Percentiles rank a stretch among this genome's conserved stretches.
Conservation (phyloP, 2,888 invertebrate genomes). For the Rhodophaea formosa region DNA sequence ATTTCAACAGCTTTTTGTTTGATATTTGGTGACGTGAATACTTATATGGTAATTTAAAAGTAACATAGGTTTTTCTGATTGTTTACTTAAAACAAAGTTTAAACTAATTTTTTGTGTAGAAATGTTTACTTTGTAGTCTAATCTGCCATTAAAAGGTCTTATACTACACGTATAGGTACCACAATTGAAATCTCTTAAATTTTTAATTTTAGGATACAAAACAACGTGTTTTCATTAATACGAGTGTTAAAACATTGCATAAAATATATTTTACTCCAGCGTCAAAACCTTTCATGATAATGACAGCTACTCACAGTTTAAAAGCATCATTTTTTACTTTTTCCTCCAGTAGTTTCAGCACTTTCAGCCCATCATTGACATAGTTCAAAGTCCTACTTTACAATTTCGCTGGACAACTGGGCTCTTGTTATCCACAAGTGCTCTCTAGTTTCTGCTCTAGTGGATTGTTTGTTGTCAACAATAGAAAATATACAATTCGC, state of each 20-base stretch:
- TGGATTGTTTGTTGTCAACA: not conserved
- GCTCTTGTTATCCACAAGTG: slow-evolving; percentile 7
- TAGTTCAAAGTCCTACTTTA: slow-evolving; percentile 6
- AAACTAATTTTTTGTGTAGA: no score
- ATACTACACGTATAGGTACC: no score
- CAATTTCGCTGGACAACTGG: not conserved
- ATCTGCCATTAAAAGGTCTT: no score
- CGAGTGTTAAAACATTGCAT: no score
- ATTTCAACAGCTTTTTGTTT: not conserved
- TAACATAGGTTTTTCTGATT: no score
- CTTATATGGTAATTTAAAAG: not conserved
- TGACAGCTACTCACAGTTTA: not conserved
- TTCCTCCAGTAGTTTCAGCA: not conserved
- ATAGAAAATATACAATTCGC: not conserved
- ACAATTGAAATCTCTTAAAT: no score
- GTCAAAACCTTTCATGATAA: not conserved
- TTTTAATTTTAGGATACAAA: no score
- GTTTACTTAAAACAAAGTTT: no score
- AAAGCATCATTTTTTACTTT: not conserved
- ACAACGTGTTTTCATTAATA: no score
- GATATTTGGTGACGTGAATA: not conserved
- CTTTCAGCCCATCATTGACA: slow-evolving; percentile 4
- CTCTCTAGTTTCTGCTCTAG: not conserved
- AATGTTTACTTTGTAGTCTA: no score
- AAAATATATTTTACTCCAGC: no score